phyloP scores from a whole-genome alignment of 2,113 vertebrate genomes.

The Oryzias woworae region DNA sequence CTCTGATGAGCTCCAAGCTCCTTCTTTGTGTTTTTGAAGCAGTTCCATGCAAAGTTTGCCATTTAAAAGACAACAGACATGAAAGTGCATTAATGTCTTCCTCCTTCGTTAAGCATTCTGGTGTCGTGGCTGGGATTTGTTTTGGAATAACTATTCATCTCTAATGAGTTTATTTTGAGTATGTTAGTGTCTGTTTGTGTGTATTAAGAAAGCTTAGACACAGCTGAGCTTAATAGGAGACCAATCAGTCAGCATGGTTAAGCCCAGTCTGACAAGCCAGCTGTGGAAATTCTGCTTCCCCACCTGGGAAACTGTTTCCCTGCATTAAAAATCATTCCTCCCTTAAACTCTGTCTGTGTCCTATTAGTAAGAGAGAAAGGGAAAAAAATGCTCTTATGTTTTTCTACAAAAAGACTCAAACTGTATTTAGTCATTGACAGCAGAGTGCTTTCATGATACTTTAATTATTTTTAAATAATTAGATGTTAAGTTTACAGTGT shows the following conservation, averaged over 20 bases:
- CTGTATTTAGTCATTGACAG: too few relatives aligned
- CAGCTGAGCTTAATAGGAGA: constrained; percentile 35
- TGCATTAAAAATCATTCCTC: neutral
- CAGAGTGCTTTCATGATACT: too few relatives aligned
- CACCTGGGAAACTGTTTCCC: constrained; percentile 25
- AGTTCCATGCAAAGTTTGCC: too few relatives aligned
- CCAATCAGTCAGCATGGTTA: constrained; percentile 48
- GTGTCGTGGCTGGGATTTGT: too few relatives aligned
- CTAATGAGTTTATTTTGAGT: neutral
- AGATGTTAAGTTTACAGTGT: neutral
- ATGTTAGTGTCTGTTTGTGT: neutral
- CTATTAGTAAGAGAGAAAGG: neutral
- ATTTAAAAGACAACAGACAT: too few relatives aligned
- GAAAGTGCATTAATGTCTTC: neutral
- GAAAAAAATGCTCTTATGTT: too few relatives aligned
- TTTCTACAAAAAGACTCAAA: too few relatives aligned
- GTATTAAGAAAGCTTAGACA: constrained; percentile 13
- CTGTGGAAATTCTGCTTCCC: constrained; percentile 23
- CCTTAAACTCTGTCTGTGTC: constrained; percentile 7
- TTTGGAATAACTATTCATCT: too few relatives aligned
- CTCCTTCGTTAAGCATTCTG: too few relatives aligned
- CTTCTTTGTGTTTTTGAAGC: neutral
- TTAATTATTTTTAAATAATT: too few relatives aligned
- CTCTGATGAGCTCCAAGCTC: neutral
- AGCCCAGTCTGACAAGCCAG: constrained; percentile 50